phyloP scores from a whole-genome alignment of 1,140 invertebrate species.

The Bradynema listronoti region DNA sequence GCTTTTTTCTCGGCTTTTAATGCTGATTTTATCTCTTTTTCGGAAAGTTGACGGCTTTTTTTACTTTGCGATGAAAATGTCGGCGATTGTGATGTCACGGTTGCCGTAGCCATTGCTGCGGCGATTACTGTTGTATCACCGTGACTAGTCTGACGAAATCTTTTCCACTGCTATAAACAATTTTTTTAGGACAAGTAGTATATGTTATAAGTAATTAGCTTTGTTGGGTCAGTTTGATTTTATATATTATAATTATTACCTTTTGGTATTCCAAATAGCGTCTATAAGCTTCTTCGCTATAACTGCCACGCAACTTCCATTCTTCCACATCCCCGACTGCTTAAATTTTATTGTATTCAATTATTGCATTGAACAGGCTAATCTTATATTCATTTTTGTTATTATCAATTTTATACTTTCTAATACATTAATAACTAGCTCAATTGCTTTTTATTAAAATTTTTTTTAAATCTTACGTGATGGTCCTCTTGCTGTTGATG shows the following conservation, averaged over 20 bases:
- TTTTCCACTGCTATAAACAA: constrained; percentile 9
- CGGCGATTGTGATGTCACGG: not conserved
- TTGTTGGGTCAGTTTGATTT: not conserved
- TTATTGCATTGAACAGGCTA: no score
- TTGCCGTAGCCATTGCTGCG: not conserved
- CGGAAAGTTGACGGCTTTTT: not conserved
- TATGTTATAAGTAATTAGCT: not conserved
- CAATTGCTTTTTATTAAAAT: no score
- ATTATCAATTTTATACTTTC: no score
- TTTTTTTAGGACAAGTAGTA: not conserved
- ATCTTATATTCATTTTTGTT: no score
- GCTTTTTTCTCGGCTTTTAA: not conserved
- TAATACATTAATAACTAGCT: no score
- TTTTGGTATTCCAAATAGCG: constrained; percentile 56
- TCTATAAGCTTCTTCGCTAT: constrained; percentile 55
- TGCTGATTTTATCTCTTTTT: not conserved
- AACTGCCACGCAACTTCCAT: constrained; percentile 13
- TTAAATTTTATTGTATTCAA: no score
- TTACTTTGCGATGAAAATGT: not conserved
- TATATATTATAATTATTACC: constrained; percentile 17
- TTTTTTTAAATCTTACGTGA: no score
- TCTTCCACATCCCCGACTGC: no score
- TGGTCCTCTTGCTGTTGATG: no score
- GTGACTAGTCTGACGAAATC: constrained; percentile 9
- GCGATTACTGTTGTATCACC: not conserved